Evolutionary conservation across 1,140 invertebrate genomes (phyloP), one percentile per base, ranked within the genome.

Genomic region (Dufourea novaeangliae): DNA sequence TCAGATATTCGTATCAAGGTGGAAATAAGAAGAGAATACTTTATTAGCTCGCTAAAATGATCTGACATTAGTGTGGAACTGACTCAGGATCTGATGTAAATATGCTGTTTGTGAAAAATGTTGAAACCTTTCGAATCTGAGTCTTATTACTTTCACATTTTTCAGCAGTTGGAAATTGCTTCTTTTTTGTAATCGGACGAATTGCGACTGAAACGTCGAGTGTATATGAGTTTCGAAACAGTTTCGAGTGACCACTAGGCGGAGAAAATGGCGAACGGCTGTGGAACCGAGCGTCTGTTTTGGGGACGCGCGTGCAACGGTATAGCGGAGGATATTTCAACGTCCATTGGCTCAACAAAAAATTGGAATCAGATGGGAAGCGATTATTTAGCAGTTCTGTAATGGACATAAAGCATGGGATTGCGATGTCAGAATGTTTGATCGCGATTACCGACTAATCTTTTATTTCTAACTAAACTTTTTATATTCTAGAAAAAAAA

Each of bases 221-320:
- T 2, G n/a, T n/a, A n/a, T n/a, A n/a, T 4, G 34, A 25, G 67
- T 50, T 62, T 70, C 68, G 52, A 56, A 56, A 56, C 25, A 27
- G 34, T 59, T 70, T 50, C 29, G 37, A 12, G 27, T 14, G 54
- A 37, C 62, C 4, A 14, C 12, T 57, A 2, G 29, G 3, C 10
- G 11, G 22, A 44, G 12, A 59, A 17, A 22, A n/a, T 14, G 39
- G 50, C 39, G 32, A 17, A 4, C 20, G 32, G 7, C 7, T 25
- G 32, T 39, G 29, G 44, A 62, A 54, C 34, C 37, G 50, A 74
- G n/a, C n/a, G 57, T n/a, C 66, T 68, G 39, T 27, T 39, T 70
- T 79, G 12, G 27, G 39, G 20, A 61, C 70, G 59, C 82, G 79
- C 67, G 73, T 83, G 73, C 74, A 59, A 39, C 14, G 50, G 69